Percentiles rank a stretch among this genome's conserved stretches.
These are phyloP conservation scores for Neolamprologus toae DNA, from an alignment of 2,113 vertebrate genomes.

Conservation along the genomic window DNA sequence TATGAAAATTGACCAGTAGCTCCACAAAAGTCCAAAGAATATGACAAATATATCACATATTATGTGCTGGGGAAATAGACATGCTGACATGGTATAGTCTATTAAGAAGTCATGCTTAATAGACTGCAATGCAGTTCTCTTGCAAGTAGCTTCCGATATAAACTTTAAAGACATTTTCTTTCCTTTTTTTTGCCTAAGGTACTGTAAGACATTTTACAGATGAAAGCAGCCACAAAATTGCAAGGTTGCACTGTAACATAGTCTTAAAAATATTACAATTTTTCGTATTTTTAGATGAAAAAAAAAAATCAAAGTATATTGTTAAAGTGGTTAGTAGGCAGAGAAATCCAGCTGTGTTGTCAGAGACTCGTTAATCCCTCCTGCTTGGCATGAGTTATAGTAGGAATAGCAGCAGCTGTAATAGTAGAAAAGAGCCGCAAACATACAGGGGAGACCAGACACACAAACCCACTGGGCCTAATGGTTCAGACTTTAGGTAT, in stretches of 20 bases:
- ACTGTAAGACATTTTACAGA: background rate
- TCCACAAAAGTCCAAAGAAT: background rate
- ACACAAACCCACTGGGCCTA: background rate
- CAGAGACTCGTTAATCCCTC: slow-evolving; percentile 1
- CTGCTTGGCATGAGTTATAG: background rate
- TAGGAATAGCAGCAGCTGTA: background rate
- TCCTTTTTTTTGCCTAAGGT: background rate
- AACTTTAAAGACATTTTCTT: background rate
- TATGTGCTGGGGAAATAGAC: background rate
- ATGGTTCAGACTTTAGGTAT: background rate
- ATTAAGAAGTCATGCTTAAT: background rate
- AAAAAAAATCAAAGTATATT: background rate
- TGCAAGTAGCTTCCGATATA: background rate
- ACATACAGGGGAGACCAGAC: background rate
- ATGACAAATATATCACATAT: background rate
- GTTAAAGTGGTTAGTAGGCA: background rate
- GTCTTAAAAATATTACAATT: background rate
- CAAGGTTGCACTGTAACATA: background rate
- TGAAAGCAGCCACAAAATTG: background rate
- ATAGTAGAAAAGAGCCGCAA: background rate
- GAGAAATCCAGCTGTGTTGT: background rate
- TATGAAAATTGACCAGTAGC: background rate
- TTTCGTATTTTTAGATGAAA: background rate
- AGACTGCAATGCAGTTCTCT: background rate
- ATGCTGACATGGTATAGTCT: background rate